Percentiles rank a stretch among this genome's conserved stretches.
These are phyloP conservation scores for Epinotia demarniana DNA, from an alignment of 2,888 invertebrate species.

Conservation along the genomic window DNA sequence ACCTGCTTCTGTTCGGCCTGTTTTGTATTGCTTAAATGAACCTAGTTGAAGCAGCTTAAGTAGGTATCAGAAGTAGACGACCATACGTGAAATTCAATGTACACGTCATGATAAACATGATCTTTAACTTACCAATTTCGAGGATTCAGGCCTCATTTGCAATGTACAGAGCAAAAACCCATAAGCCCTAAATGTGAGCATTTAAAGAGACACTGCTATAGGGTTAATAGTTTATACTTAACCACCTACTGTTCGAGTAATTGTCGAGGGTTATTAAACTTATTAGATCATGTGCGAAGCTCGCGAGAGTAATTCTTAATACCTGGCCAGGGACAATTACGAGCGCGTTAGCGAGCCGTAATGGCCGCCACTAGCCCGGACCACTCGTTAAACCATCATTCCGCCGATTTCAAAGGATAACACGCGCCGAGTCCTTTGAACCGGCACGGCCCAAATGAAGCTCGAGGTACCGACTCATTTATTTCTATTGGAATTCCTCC, in stretches of 20 bases:
- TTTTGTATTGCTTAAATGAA: neutral
- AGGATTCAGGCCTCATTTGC: too few species aligned
- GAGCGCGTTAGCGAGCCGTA: slow-evolving; percentile 16
- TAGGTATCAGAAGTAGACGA: neutral
- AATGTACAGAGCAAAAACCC: too few species aligned
- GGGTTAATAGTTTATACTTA: neutral
- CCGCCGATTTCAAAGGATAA: slow-evolving; percentile 25
- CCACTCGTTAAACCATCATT: slow-evolving; percentile 25
- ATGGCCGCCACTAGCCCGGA: slow-evolving; percentile 6
- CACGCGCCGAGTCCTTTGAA: slow-evolving; percentile 16
- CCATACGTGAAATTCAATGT: neutral
- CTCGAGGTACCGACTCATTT: slow-evolving; percentile 8
- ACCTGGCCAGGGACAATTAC: slow-evolving; percentile 22
- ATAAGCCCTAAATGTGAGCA: too few species aligned
- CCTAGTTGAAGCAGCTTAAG: neutral
- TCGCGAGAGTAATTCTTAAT: slow-evolving; percentile 22
- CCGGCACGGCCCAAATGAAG: slow-evolving; percentile 5
- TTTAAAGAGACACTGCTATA: too few species aligned
- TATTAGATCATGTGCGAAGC: neutral
- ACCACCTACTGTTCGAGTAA: neutral
- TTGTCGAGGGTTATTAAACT: neutral
- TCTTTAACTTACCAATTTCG: too few species aligned
- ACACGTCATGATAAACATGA: too few species aligned
- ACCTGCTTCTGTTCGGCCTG: neutral
- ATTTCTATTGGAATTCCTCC: slow-evolving; percentile 26